phyloP scores from a whole-genome alignment of 2,113 vertebrate species.

The Cephalopterus ornatus region DNA sequence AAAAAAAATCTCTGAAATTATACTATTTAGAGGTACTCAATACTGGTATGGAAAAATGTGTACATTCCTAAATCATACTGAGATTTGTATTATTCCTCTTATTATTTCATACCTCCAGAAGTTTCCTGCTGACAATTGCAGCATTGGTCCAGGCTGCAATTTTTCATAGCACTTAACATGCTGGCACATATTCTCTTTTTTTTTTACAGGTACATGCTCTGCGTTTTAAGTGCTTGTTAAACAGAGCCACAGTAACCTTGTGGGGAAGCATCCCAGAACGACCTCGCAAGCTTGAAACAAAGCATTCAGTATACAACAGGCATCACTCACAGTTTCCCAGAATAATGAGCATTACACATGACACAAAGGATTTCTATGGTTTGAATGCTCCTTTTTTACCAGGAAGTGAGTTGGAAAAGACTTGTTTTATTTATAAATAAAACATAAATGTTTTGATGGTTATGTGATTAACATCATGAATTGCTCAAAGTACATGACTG shows the following conservation, averaged over 20 bases:
- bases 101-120: constrained; percentile 20
- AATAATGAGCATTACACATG: not conserved
- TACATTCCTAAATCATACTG: not conserved
- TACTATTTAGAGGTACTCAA: not conserved
- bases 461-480: not conserved
- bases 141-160: not conserved
- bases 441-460: not conserved
- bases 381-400: not conserved
- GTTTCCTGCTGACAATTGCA: constrained; percentile 9
- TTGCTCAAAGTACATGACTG: not conserved
- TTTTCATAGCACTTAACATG: not conserved
- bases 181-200: not conserved
- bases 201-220: not conserved
- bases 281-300: constrained; percentile 4
- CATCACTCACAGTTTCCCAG: not conserved
- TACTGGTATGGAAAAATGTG: not conserved
- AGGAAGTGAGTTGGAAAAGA: not conserved
- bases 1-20: not conserved
- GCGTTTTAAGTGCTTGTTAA: not conserved
- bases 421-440: constrained; percentile 2
- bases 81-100: not conserved
- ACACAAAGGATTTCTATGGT: constrained; percentile 22
- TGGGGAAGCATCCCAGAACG: not conserved
- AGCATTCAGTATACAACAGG: constrained; percentile 9
- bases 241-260: not conserved